Percentiles rank a stretch among this genome's conserved stretches.
Evolutionary conservation across 1,140 invertebrate species (phyloP).

Genomic region (Drosophila dunni): DNA sequence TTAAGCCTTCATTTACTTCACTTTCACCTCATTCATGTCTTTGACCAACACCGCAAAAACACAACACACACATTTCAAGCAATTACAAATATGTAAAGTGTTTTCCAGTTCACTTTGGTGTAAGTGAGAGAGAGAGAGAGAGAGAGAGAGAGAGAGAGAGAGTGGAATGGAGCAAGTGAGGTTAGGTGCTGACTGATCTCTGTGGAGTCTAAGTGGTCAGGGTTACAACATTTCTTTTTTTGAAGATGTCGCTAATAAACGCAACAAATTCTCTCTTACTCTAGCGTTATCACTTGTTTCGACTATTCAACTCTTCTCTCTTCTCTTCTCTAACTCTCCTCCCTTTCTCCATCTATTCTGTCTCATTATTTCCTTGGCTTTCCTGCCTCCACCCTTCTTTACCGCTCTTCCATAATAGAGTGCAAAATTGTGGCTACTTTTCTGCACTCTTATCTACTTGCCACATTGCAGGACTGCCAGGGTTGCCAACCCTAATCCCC

Average conservation of each 20-base stretch:
- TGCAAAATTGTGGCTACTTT: conserved; percentile 31
- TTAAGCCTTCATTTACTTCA: background rate
- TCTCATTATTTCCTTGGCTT: background rate
- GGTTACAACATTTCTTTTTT: too few relatives aligned
- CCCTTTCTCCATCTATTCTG: too few relatives aligned
- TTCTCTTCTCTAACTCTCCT: background rate
- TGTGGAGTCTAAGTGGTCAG: too few relatives aligned
- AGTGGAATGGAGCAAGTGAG: background rate
- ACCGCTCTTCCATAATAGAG: conserved; percentile 36
- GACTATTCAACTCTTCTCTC: background rate
- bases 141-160: background rate
- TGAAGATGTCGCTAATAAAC: too few relatives aligned
- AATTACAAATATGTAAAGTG: conserved; percentile 48
- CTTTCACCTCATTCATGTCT: conserved; percentile 17
- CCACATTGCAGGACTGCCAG: background rate
- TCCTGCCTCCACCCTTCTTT: background rate
- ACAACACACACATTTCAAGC: conserved; percentile 43
- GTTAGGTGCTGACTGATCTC: background rate
- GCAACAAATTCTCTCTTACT: background rate
- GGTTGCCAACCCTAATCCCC: conserved; percentile 5
- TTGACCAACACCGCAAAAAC: conserved; percentile 45
- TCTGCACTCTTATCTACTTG: conserved; percentile 12
- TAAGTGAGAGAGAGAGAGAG: background rate
- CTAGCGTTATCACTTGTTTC: background rate
- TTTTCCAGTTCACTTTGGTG: conserved; percentile 3